Base-by-base conservation (phyloP, 2,113 vertebrate species). In the Symphodus melops region DNA sequence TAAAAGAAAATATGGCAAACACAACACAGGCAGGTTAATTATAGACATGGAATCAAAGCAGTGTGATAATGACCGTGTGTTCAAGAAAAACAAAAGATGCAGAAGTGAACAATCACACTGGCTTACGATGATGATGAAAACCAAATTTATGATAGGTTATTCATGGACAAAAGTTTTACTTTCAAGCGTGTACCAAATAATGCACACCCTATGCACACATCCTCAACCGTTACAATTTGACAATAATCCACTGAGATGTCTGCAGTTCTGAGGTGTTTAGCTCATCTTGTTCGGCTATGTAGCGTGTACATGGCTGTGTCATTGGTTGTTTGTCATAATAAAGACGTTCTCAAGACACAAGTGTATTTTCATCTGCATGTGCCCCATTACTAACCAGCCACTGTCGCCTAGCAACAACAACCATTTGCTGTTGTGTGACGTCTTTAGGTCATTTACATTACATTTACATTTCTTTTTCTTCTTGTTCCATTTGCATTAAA, bases 401-500 rank as follows among this genome's bases (percentile, higher is more conserved):
- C 77, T 84, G 87, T 92, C 33, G 66, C 89, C 68, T 88, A 83
- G 89, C 89, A 92, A 92, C 84, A 1, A 68, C 69, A 83, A 64
- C 74, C 78, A 77, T 87, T 89, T 81, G 74, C 68, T 68, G 49
- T 82, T 75, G 33, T 82, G 69, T 77, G 75, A 87, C 75, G 56
- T 88, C 79, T 86, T 88, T 57, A 79, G 76, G 68, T 86, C 36
- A 83, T 88, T 89, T 92, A 81, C 79, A 90, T 90, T 84, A n/a
- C n/a, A n/a, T n/a, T n/a, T n/a, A n/a, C n/a, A 89, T 90, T 89
- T 81, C 86, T 86, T 51, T 60, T 75, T 62, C 52, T 51, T 88
- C 69, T 82, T 81, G 64, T 79, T 78, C 83, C 4, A 77, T 87
- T 77, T 79, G 69, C 63, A 81, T 79, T 65, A 67, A 65, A 71